phyloP scores from a whole-genome alignment of 2,888 invertebrate species.

The Epinotia nisella region DNA sequence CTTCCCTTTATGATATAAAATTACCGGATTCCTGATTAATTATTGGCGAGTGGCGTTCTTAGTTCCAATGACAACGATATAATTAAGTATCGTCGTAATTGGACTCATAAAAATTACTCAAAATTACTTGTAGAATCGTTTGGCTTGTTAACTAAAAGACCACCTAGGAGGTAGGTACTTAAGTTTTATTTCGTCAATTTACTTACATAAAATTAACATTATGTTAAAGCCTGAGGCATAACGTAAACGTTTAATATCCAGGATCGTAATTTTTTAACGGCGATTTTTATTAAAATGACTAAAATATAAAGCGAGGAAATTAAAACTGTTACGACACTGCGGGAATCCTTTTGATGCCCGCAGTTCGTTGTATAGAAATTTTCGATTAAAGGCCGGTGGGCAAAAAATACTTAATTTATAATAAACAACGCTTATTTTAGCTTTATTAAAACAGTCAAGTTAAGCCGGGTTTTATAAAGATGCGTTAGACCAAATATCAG shows the following conservation, averaged over 20 bases:
- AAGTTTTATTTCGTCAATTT: slow-evolving; percentile 22
- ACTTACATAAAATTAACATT: slow-evolving; percentile 38
- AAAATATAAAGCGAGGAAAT: slow-evolving; percentile 26
- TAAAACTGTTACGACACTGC: slow-evolving; percentile 16
- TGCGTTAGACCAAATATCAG: too few relatives aligned
- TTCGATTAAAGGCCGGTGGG: not conserved
- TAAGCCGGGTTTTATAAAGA: too few relatives aligned
- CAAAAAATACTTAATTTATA: not conserved
- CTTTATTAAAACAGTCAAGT: too few relatives aligned
- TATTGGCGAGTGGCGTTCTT: too few relatives aligned
- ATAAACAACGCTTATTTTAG: not conserved
- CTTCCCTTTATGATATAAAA: too few relatives aligned
- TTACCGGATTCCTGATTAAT: too few relatives aligned
- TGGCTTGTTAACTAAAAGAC: not conserved
- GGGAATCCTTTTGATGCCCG: slow-evolving; percentile 15
- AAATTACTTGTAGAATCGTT: too few relatives aligned
- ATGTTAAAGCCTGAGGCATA: not conserved
- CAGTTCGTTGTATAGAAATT: slow-evolving; percentile 14
- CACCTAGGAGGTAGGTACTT: not conserved
- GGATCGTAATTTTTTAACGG: slow-evolving; percentile 31
- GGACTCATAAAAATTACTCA: too few relatives aligned
- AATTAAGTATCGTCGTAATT: too few relatives aligned
- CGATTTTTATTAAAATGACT: slow-evolving; percentile 21
- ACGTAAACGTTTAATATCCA: slow-evolving; percentile 28
- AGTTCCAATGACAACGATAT: too few relatives aligned